Evolutionary conservation across 2,888 invertebrate species (phyloP).

Genomic region (Cantharis flavilabris): DNA sequence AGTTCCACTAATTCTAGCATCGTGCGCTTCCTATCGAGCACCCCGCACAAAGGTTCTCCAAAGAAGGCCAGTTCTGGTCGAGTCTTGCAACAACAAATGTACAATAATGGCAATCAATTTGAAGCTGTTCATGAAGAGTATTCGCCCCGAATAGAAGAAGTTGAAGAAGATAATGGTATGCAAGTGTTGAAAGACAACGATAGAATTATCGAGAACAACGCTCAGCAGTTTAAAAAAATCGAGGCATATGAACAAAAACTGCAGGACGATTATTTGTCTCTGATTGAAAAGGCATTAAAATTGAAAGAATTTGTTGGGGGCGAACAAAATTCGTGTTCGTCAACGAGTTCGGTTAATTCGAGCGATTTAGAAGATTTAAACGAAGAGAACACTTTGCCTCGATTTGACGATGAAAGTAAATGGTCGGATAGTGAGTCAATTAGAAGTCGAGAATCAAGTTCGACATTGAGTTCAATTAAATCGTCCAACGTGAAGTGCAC

Average conservation of each 20-base stretch:
- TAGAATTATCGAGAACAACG: background rate
- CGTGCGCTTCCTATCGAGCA: conserved; percentile 41
- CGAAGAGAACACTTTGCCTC: background rate
- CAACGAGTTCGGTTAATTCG: conserved; percentile 34
- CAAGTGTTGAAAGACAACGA: background rate
- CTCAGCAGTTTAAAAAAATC: background rate
- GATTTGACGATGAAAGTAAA: conserved; percentile 30
- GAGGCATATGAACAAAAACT: conserved; percentile 9
- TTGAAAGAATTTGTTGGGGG: conserved; percentile 10
- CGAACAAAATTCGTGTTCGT: background rate
- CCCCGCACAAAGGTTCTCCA: conserved; percentile 3
- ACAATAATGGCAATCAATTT: background rate
- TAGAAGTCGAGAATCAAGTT: background rate
- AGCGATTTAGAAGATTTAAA: conserved; percentile 26
- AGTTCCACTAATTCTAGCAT: conserved; percentile 52
- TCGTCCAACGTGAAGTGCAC: background rate
- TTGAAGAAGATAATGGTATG: background rate
- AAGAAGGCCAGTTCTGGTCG: background rate
- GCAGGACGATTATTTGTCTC: conserved; percentile 12
- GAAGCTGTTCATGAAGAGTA: background rate
- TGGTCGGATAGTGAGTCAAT: conserved; percentile 14
- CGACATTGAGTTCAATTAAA: background rate
- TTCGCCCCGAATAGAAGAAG: background rate
- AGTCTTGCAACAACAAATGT: too few species aligned
- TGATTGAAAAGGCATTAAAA: conserved; percentile 17